Evolutionary conservation across 1,140 invertebrate genomes (phyloP), one percentile per base, ranked within the genome.

Genomic region (Drosophila seguyi): DNA sequence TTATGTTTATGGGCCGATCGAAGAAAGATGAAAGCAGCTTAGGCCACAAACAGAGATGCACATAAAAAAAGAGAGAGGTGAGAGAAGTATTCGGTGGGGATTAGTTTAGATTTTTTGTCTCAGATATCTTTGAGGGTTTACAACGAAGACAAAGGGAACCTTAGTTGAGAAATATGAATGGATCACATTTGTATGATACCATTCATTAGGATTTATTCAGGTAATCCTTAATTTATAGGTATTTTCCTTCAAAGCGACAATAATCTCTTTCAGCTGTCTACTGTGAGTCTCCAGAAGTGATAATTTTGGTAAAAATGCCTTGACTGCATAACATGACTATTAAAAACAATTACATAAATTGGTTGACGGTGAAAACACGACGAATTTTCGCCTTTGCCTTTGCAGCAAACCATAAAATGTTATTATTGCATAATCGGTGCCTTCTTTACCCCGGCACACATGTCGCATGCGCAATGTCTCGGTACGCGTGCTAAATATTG

Each of bases 401-500:
- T 53, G 27, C 41, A 25, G 45, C 34, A 13, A 34, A 18, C 47
- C 62, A 47, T 75, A 36, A 56, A 66, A 53, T 58, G 22, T 27
- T 67, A 67, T 67, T 67, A 76, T 77, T 77, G 34, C 75, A 56
- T 60, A 77, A 77, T 68, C 31, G 6, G 20, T n/a, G 48, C 22
- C 38, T 48, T 27, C 56, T 20, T 36, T 18, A 22, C 18, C 36
- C 59, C 13, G 73, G 22, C 47, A 44, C 27, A 63, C 66, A 50
- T 45, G 71, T 56, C 84, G 84, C 78, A 87, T 84, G 85, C 77
- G 85, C 69, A 88, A 88, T 77, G 85, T 60, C 59, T 66, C 36
- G 27, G 61, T 68, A 90, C 84, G 85, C 83, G 85, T 61, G 63
- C 56, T 74, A 78, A 80, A 84, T 78, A 75, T 57, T 44, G 75